Evolutionary conservation across 1,140 invertebrate species (phyloP).

Genomic region (Panagrolaimus sp.): DNA sequence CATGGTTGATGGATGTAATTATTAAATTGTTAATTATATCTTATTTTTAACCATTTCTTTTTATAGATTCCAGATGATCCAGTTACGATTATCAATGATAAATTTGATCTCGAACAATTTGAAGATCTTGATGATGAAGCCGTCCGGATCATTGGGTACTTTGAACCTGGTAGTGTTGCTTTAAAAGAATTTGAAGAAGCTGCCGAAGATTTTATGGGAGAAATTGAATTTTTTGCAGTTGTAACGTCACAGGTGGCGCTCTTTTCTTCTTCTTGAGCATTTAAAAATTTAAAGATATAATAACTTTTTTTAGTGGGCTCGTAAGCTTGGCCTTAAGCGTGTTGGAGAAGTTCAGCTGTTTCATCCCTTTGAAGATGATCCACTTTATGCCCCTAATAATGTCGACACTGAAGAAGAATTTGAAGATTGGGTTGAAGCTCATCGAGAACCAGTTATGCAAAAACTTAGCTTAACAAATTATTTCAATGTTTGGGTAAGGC

Average conservation of each 20-base stretch:
- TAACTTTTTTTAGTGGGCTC: constrained; percentile 50
- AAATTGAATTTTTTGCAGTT: constrained; percentile 59
- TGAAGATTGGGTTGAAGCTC: constrained; percentile 59
- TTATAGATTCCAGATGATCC: constrained; percentile 57
- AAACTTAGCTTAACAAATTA: constrained; percentile 57
- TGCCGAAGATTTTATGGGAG: constrained; percentile 59
- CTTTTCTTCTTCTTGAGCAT: constrained; percentile 17
- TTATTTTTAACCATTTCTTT: constrained; percentile 13
- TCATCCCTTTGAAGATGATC: constrained; percentile 58
- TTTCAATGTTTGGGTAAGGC: constrained; percentile 58
- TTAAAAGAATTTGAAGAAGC: constrained; percentile 59
- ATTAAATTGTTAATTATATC: not conserved
- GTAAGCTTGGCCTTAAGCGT: constrained; percentile 56
- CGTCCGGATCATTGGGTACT: constrained; percentile 59
- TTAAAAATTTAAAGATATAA: not conserved
- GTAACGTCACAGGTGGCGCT: constrained; percentile 48
- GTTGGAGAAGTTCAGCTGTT: constrained; percentile 58
- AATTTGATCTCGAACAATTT: constrained; percentile 59
- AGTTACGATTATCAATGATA: constrained; percentile 59
- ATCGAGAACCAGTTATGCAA: constrained; percentile 59
- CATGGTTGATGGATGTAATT: constrained; percentile 58
- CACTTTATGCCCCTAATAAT: constrained; percentile 54
- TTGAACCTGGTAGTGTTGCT: constrained; percentile 56
- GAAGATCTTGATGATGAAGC: constrained; percentile 57
- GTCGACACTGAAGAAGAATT: constrained; percentile 60